Evolutionary conservation across 2,113 vertebrate species (phyloP).

Genomic region (Tringa solitaria): DNA sequence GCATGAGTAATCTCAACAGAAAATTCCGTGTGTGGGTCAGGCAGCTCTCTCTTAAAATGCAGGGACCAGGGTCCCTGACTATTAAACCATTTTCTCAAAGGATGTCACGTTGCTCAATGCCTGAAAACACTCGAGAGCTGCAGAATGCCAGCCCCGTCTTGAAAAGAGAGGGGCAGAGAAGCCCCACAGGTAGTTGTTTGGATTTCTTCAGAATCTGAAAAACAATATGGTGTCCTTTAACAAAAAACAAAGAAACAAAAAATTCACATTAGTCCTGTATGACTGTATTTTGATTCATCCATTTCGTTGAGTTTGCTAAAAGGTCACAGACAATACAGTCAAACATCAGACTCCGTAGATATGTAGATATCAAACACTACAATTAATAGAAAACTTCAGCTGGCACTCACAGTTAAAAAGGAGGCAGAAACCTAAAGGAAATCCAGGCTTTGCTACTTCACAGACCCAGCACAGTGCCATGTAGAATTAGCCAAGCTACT

Average conservation of each 20-base stretch:
- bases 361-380: background rate
- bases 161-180: background rate
- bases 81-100: background rate
- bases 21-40: background rate
- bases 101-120: accelerated
- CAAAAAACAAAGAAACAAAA: background rate
- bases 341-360: background rate
- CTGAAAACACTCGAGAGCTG: background rate
- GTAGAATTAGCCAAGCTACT: background rate
- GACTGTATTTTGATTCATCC: background rate
- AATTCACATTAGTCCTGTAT: background rate
- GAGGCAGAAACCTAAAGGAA: background rate
- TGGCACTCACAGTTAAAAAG: background rate
- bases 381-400: background rate
- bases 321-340: background rate
- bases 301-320: background rate
- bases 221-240: background rate
- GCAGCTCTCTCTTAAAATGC: background rate
- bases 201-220: background rate
- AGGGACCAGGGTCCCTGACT: background rate
- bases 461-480: background rate
- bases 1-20: background rate
- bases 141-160: background rate
- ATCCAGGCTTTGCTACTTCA: background rate
- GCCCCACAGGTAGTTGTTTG: background rate